Evolutionary conservation across 1,140 invertebrate species (phyloP), one percentile per base, ranked within the genome.

Genomic region (Drosophila tristis): DNA sequence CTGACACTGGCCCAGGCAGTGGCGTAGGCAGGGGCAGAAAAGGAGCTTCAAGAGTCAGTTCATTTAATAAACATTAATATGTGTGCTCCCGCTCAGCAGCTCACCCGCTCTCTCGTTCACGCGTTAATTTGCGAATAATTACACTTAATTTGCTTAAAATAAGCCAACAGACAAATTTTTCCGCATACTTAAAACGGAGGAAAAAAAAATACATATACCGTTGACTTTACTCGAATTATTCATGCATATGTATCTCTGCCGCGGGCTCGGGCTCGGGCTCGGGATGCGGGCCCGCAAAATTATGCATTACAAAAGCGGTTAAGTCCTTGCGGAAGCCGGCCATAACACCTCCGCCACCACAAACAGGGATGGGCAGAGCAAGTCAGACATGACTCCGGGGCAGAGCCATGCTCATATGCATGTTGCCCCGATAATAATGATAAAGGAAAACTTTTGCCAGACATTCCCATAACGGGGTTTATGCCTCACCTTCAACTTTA

Each of bases 291-390:
- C 29, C 48, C 61, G 49, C 39, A 66, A 86, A 82, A 86, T 86
- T 86, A 86, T 86, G 81, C 82, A 86, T 86, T 87, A 87, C 81
- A 81, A 86, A 86, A 86, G 80, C 74, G 84, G 78, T 87, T 89
- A 89, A 87, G 82, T 87, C 82, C 82, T 87, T 67, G 75, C 82
- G 84, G 84, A 89, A 89, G 73, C 79, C 79, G 82, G 71, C 74
- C 82, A 87, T 89, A 87, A 87, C 84, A 87, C 84, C 82, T 89
- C 86, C 84, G 64, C 56, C 60, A 1, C 16, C 74, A 70, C 74
- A 70, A 54, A 59, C 55, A 48, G 42, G 23, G 61, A 54, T 53
- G 26, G 25, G 51, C n/a, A 11, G 50, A 45, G 44, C 44, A 74
- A 56, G 59, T 53, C 74, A 78, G 74, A 82, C 84, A 87, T 75